These are phyloP conservation scores for Lasioglossum lativentre DNA, from an alignment of 2,888 invertebrate genomes.

Conservation along the genomic window DNA sequence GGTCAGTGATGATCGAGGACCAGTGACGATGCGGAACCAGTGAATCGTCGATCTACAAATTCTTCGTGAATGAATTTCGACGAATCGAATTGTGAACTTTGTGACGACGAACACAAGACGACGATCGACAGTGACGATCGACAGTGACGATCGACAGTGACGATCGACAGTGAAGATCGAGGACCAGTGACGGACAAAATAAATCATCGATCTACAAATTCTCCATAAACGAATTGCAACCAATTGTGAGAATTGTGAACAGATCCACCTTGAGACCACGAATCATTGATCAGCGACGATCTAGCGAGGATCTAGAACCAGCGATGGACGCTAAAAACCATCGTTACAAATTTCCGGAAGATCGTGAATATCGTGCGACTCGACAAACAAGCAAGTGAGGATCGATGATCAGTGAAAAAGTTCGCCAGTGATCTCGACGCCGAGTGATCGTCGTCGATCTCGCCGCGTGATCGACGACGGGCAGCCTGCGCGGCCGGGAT, in stretches of 20 bases:
- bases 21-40: not conserved
- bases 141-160: not conserved
- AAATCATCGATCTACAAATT: not conserved
- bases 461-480: not conserved
- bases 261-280: not conserved
- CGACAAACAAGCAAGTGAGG: not conserved
- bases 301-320: not conserved
- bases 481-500: not conserved
- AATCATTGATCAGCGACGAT: not conserved
- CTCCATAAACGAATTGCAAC: not conserved
- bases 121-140: not conserved
- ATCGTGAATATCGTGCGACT: conserved; percentile 5
- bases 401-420: conserved; percentile 18
- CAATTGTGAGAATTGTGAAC: not conserved
- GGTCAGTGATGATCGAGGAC: not conserved
- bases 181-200: too few relatives aligned
- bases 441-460: not conserved
- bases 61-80: too few relatives aligned
- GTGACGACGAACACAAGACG: not conserved
- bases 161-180: not conserved
- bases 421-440: not conserved
- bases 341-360: not conserved
- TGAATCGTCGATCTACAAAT: not conserved
- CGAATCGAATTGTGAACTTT: too few relatives aligned
- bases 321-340: not conserved